Evolutionary conservation across 2,797 vertebrate genomes (phyloP).

Genomic region (Tolypeutes matacus): DNA sequence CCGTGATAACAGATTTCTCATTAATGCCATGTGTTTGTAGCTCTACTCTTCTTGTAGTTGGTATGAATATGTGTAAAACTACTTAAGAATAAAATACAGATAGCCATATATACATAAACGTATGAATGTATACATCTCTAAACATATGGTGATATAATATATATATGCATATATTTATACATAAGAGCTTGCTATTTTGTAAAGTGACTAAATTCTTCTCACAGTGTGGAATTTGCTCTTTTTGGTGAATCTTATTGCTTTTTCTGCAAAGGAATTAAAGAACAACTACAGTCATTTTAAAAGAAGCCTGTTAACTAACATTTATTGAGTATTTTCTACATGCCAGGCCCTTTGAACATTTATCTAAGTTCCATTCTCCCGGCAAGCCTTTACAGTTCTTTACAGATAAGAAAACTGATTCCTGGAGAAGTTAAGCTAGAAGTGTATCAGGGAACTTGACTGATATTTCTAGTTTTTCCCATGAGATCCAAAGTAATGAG

Average conservation of each 20-base stretch:
- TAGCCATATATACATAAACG: slow-evolving; percentile 18
- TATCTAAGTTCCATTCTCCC: not conserved
- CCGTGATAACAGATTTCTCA: slow-evolving; percentile 10
- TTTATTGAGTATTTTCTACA: not conserved
- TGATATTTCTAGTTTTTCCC: not conserved
- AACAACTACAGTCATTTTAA: not conserved
- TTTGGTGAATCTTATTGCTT: slow-evolving; percentile 27
- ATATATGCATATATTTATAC: slow-evolving; percentile 62
- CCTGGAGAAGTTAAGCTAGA: not conserved
- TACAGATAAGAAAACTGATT: not conserved
- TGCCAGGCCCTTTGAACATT: not conserved
- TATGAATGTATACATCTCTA: slow-evolving; percentile 55
- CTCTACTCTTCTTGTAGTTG: not conserved
- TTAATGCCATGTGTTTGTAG: not conserved
- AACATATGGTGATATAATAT: slow-evolving; percentile 64
- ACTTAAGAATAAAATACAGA: slow-evolving; percentile 25
- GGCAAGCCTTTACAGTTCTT: not conserved
- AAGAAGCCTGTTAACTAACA: not conserved
- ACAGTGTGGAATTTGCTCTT: slow-evolving; percentile 59
- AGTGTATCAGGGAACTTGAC: not conserved
- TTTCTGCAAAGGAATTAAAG: not conserved
- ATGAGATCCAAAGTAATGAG: not conserved
- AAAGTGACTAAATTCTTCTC: slow-evolving; percentile 64
- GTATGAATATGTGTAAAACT: not conserved
- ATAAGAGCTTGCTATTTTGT: slow-evolving; percentile 53